Base-by-base conservation (phyloP, 2,888 invertebrate species). In the Seira sanloemensis region DNA sequence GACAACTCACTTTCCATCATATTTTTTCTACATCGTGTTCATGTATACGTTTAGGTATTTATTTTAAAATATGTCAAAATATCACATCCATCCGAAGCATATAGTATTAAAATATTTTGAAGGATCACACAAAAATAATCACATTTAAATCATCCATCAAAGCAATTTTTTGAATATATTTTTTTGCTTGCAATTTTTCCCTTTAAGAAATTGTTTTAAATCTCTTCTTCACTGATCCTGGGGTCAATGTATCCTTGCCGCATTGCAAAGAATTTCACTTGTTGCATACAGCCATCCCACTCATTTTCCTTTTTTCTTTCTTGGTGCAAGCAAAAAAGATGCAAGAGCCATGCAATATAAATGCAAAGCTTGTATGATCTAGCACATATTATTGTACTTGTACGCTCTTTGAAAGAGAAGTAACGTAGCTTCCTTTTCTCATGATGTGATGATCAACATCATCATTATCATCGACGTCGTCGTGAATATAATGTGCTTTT, bases 181-280 rank as follows among this genome's bases (percentile, higher is more conserved):
- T 37, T 37, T 37, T 37, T 12, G 12, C 69, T 74, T 74, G 68
- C 65, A 76, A 71, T 80, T 77, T 78, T 78, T 25, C 16, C n/a
- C n/a, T 50, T 25, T 24, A 12, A 4, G 73, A 54, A 23, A 71
- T 46, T n/a, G 37, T 37, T 76, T 24, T 75, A 58, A 75, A 77
- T 37, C 77, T 84, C 78, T 83, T 83, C 77, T 78, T 84, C 84
- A 50, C 50, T 50, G 78, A 86, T 83, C 81, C 79, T 86, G 86
- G 83, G 86, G 86, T 86, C 86, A 86, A 86, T 86, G 86, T 83
- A 86, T 86, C 79, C 72, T 84, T 84, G 84, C 78, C 78, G 84
- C 78, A 84, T 84, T 84, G 84, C 78, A 86, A 86, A 78, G 83
- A 86, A 86, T 86, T 86, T 86, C 86, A 86, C 86, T 86, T 86